Evolutionary conservation across 37 sponge, comb jelly and placozoan genomes (phyloP).

Genomic region (Ephydatia muelleri): DNA sequence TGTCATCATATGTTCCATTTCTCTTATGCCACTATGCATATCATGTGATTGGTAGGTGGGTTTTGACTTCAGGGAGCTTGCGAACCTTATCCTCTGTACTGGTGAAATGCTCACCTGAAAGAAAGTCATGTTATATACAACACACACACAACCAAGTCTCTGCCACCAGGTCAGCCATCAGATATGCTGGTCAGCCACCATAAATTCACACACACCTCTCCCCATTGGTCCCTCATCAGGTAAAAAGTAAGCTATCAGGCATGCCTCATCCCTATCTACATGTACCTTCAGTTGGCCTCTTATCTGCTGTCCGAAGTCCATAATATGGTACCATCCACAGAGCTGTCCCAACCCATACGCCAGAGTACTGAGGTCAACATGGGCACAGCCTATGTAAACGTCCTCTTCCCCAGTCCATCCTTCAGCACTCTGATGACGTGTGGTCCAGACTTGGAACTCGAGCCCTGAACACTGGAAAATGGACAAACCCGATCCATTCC

Average conservation of each 20-base stretch:
- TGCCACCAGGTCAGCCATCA: not conserved
- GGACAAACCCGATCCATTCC: not conserved
- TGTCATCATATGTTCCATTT: not conserved
- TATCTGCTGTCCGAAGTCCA: constrained; percentile 58
- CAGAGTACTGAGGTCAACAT: constrained; percentile 81
- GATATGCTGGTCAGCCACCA: no score
- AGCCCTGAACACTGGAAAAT: constrained; percentile 48
- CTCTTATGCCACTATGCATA: not conserved
- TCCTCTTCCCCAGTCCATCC: constrained; percentile 4
- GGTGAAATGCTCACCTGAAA: not conserved
- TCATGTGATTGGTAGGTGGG: not conserved
- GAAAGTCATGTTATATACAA: not conserved
- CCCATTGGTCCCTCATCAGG: not conserved
- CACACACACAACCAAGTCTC: not conserved
- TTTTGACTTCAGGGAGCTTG: not conserved
- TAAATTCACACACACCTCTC: not conserved
- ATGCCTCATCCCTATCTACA: not conserved
- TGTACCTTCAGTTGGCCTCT: constrained; percentile 75
- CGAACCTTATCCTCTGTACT: not conserved
- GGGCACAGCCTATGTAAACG: constrained; percentile 61
- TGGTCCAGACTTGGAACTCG: constrained; percentile 82
- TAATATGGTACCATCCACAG: constrained; percentile 89
- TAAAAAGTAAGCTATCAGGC: not conserved
- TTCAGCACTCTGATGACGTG: not conserved
- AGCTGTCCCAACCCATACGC: constrained; percentile 70